Evolutionary conservation across 1,140 invertebrate genomes (phyloP), one percentile per base, ranked within the genome.

Genomic region (Phthorimaea operculella): DNA sequence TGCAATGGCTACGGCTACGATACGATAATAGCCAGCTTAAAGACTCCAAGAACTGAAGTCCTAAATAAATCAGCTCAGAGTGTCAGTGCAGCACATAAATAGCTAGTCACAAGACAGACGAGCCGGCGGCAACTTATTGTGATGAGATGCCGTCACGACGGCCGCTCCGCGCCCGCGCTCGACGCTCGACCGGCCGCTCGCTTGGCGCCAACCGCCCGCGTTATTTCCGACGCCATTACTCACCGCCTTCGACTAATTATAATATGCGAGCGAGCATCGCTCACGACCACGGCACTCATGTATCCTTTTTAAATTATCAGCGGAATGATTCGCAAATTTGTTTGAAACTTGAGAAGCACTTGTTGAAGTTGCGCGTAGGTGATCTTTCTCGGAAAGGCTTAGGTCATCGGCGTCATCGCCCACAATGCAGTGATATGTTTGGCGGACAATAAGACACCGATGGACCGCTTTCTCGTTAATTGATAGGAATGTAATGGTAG

Each of bases 161-260:
- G 61, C 83, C 81, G 64, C 69, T 79, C 59, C 81, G 77, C 64
- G 74, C 72, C 63, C 70, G 82, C n/a, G 21, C 21, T 60, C 62
- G 59, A 53, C 64, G 70, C 58, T 74, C 70, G 61, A 81, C 75
- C 62, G 82, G 76, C 66, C 72, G 74, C 68, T 68, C 71, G 70
- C 74, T 76, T 84, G 72, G 74, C 86, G 83, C 62, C 75, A 79
- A 81, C 72, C 66, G 70, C 57, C 63, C 68, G 69, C 62, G 70
- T 75, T 78, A 79, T 83, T 85, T 85, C 79, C 76, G 72, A 82
- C 76, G 71, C 77, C 79, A 81, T 84, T 83, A 81, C 79, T 84
- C 81, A 84, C 75, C 64, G 78, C 79, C 66, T 81, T 76, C 63
- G 79, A 85, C 70, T 85, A 85, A 76, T 82, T 75, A 75, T 78